phyloP scores from a whole-genome alignment of 2,113 vertebrate genomes.

The Hymenochirus boettgeri region DNA sequence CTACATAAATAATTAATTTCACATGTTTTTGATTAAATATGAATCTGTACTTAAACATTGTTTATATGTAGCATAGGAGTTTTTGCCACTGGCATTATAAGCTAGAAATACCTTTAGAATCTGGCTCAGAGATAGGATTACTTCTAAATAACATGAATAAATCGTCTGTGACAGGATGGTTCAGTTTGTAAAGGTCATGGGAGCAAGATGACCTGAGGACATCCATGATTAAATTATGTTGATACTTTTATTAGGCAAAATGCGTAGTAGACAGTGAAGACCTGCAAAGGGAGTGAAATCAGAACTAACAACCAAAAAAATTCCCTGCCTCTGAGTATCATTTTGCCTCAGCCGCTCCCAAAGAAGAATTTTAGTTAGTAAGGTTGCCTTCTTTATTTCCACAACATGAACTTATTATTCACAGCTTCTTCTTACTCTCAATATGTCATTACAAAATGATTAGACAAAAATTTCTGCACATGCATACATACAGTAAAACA shows the following conservation, averaged over 20 bases:
- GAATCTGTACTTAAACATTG: conserved; percentile 37
- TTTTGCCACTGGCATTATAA: conserved; percentile 31
- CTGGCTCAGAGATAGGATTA: conserved; percentile 38
- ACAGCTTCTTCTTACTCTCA: no score
- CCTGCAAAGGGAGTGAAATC: not conserved
- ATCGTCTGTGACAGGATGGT: conserved; percentile 26
- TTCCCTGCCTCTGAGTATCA: not conserved
- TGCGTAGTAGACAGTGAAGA: not conserved
- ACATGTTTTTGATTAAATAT: conserved; percentile 39
- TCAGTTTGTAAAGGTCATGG: conserved; percentile 38
- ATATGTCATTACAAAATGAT: no score
- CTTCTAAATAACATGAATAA: conserved; percentile 36
- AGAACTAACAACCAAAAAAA: not conserved
- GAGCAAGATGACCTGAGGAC: conserved; percentile 37
- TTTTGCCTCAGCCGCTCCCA: not conserved
- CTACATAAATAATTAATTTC: conserved; percentile 39
- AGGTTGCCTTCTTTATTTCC: not conserved
- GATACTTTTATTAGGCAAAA: conserved; percentile 28
- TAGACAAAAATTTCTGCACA: no score
- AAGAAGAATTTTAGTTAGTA: not conserved
- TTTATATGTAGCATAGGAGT: conserved; percentile 37
- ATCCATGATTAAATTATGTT: conserved; percentile 40
- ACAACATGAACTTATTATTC: no score
- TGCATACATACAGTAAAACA: no score
- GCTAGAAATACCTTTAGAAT: conserved; percentile 34